Conservation (phyloP, 2,888 invertebrate species). For the Vannuccia rotundouncinata region DNA sequence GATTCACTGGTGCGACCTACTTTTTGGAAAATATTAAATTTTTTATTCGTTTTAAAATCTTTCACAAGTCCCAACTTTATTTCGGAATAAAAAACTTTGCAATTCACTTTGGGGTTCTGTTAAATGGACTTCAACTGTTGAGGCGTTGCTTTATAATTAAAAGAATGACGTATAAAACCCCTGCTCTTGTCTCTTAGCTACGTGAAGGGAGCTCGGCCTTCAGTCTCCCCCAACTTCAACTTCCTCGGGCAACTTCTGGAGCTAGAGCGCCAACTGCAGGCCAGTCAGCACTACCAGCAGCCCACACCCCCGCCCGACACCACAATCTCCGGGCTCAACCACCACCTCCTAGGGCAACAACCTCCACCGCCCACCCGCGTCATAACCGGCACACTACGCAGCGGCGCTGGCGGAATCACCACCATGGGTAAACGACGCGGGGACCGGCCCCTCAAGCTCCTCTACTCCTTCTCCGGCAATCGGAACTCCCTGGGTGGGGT, state of each 20-base stretch:
- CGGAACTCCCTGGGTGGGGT: slow-evolving; percentile 5
- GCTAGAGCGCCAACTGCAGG: slow-evolving; percentile 23
- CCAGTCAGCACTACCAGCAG: slow-evolving; percentile 1
- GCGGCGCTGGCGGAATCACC: background rate
- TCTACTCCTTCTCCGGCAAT: slow-evolving; percentile 5
- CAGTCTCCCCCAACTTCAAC: slow-evolving; percentile 36
- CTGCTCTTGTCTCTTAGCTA: too few relatives aligned
- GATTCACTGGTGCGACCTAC: too few relatives aligned
- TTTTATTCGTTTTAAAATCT: too few relatives aligned
- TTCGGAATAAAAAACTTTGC: too few relatives aligned
- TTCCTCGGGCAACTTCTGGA: slow-evolving; percentile 34
- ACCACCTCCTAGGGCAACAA: background rate
- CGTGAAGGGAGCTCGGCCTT: slow-evolving; percentile 28
- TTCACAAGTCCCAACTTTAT: too few relatives aligned
- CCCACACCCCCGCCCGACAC: background rate
- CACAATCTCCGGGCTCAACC: background rate
- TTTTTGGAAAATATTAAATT: too few relatives aligned
- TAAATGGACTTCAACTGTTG: too few relatives aligned
- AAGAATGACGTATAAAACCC: too few relatives aligned
- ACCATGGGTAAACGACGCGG: background rate
- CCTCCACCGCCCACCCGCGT: background rate
- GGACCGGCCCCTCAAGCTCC: background rate
- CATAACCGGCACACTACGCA: background rate
- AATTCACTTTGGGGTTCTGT: too few relatives aligned
- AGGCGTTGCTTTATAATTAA: too few relatives aligned